Percentiles rank a stretch among this genome's conserved stretches.
Conservation (phyloP, 1,140 invertebrate genomes). For the Diachasmimorpha longicaudata region DNA sequence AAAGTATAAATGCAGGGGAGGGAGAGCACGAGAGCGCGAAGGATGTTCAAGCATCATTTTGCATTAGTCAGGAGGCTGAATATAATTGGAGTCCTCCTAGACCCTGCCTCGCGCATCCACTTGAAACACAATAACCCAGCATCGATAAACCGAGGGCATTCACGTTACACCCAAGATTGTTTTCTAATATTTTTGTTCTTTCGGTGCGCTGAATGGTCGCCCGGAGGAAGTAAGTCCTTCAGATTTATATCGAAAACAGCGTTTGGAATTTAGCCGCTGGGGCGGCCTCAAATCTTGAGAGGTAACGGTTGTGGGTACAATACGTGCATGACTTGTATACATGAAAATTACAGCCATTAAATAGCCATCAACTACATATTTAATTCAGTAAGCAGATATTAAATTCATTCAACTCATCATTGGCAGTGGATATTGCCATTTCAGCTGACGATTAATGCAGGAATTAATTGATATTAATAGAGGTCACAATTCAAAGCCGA, state of each 20-base stretch:
- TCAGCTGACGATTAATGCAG: not conserved
- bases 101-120: slow-evolving; percentile 30
- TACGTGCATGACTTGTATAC: slow-evolving; percentile 31
- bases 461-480: slow-evolving; percentile 2
- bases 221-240: slow-evolving; percentile 47
- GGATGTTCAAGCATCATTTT: slow-evolving; percentile 27
- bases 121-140: slow-evolving; percentile 43
- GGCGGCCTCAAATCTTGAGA: slow-evolving; percentile 18
- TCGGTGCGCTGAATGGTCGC: slow-evolving; percentile 41
- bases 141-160: slow-evolving; percentile 42
- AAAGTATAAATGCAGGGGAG: not conserved
- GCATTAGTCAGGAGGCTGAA: slow-evolving; percentile 38
- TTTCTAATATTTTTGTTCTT: slow-evolving; percentile 51
- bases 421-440: too few species aligned
- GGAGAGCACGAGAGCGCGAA: slow-evolving; percentile 1
- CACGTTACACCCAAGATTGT: slow-evolving; percentile 43
- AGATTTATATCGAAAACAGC: slow-evolving; percentile 48
- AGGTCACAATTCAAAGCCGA: not conserved
- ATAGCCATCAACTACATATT: slow-evolving; percentile 39
- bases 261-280: slow-evolving; percentile 33
- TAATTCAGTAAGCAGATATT: not conserved
- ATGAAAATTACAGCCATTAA: slow-evolving; percentile 41
- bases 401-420: not conserved
- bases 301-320: slow-evolving; percentile 37
- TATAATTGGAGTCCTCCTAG: slow-evolving; percentile 43